Percentiles rank a stretch among this genome's conserved stretches.
These are phyloP conservation scores for Hoplostethus atlanticus DNA, from an alignment of 2,797 vertebrate species.

Conservation along the genomic window DNA sequence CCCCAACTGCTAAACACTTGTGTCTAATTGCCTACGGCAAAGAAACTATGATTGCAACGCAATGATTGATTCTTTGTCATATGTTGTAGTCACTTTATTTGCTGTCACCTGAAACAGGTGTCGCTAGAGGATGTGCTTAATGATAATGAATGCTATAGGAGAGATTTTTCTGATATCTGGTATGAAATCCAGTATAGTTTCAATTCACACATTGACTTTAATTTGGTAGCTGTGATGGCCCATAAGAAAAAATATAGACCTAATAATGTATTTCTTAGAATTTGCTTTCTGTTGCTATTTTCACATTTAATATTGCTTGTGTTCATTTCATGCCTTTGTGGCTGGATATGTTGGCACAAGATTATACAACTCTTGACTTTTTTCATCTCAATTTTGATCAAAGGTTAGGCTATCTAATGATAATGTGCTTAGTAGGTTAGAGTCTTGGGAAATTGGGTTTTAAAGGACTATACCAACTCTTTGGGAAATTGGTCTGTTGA, in stretches of 20 bases:
- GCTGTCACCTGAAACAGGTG: constrained; percentile 44
- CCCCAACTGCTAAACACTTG: constrained; percentile 19
- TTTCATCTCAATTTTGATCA: background rate
- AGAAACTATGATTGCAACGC: constrained; percentile 19
- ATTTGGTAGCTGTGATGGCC: constrained; percentile 17
- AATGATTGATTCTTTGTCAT: constrained; percentile 49
- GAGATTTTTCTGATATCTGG: constrained; percentile 18
- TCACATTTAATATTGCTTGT: constrained; percentile 7
- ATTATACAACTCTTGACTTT: background rate
- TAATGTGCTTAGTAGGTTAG: background rate
- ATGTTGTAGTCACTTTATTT: constrained; percentile 56
- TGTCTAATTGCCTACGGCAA: constrained; percentile 34
- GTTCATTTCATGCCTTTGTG: constrained; percentile 5
- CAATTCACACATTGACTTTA: constrained; percentile 27
- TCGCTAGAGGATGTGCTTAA: constrained; percentile 32
- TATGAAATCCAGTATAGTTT: constrained; percentile 24
- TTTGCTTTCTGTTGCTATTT: constrained; percentile 8
- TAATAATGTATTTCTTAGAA: constrained; percentile 18
- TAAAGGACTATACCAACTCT: background rate
- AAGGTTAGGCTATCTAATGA: constrained; percentile 14
- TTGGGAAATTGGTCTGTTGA: no score
- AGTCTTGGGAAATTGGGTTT: background rate
- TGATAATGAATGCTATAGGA: constrained; percentile 32
- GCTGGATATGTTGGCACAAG: constrained; percentile 9
- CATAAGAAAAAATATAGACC: constrained; percentile 10